Evolutionary conservation across 2,888 invertebrate species (phyloP).

Genomic region (Palloptera scutellata): DNA sequence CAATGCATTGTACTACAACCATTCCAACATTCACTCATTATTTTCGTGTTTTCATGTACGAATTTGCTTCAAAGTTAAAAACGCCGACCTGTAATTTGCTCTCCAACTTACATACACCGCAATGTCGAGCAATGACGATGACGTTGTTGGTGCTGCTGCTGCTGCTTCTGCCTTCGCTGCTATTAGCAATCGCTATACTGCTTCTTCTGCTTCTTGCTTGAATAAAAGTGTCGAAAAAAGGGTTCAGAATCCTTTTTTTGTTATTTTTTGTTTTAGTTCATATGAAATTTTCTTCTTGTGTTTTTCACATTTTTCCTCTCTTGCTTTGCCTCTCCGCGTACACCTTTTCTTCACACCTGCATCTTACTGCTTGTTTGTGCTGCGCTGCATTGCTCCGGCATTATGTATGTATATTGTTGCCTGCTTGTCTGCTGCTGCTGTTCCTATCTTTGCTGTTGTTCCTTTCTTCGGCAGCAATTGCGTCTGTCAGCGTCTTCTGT

Average conservation of each 20-base stretch:
- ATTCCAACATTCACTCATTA: slow-evolving; percentile 55
- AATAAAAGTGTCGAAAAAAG: slow-evolving; percentile 40
- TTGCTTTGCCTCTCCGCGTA: not conserved
- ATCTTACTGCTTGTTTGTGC: slow-evolving; percentile 3
- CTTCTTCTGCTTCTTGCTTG: slow-evolving; percentile 23
- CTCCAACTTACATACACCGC: slow-evolving; percentile 59
- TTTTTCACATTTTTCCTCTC: not conserved
- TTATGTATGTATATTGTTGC: slow-evolving; percentile 8
- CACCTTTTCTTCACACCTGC: not conserved
- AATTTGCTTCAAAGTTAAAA: slow-evolving; percentile 64
- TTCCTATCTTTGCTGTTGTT: slow-evolving; percentile 18
- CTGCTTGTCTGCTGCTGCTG: slow-evolving; percentile 14
- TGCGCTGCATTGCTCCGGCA: slow-evolving; percentile 2
- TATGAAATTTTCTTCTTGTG: not conserved
- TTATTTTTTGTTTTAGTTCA: slow-evolving; percentile 1
- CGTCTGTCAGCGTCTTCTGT: not conserved
- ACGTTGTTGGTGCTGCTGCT: slow-evolving; percentile 41
- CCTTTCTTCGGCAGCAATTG: not conserved
- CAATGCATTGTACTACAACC: slow-evolving; percentile 42
- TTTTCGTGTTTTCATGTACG: slow-evolving; percentile 63
- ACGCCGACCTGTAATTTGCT: slow-evolving; percentile 65
- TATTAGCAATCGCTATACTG: not conserved
- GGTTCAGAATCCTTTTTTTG: slow-evolving; percentile 11
- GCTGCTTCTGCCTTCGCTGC: slow-evolving; percentile 32
- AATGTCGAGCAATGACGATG: slow-evolving; percentile 41